phyloP scores from a whole-genome alignment of 2,888 invertebrate genomes.

The Drosophila colorata region DNA sequence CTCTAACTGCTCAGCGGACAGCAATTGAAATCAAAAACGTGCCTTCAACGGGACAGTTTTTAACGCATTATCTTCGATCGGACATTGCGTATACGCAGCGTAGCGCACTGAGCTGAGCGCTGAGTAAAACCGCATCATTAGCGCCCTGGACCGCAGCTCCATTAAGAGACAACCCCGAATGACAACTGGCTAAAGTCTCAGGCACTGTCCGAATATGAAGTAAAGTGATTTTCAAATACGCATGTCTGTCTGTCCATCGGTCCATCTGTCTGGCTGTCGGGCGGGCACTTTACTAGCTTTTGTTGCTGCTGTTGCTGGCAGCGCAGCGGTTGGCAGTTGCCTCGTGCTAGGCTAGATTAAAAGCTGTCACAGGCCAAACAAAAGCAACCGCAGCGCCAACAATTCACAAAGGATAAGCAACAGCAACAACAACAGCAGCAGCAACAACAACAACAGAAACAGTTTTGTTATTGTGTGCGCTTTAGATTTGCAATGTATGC shows the following conservation, averaged over 20 bases:
- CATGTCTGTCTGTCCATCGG: slow-evolving; percentile 19
- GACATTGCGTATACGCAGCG: slow-evolving; percentile 32
- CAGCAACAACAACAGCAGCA: slow-evolving; percentile 24
- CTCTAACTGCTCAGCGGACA: slow-evolving; percentile 46
- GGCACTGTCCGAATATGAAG: slow-evolving; percentile 66
- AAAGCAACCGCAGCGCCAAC: slow-evolving; percentile 74
- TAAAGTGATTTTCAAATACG: slow-evolving; percentile 81
- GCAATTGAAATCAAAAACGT: slow-evolving; percentile 73
- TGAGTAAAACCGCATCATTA: slow-evolving; percentile 72
- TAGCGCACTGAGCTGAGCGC: slow-evolving; percentile 5
- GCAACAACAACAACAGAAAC: slow-evolving; percentile 27
- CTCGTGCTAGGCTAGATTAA: slow-evolving; percentile 77
- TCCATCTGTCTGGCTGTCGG: slow-evolving; percentile 14
- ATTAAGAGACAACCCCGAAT: slow-evolving; percentile 64
- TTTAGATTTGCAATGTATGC: slow-evolving; percentile 83
- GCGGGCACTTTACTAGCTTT: slow-evolving; percentile 62
- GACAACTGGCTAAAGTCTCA: slow-evolving; percentile 77
- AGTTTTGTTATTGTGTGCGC: slow-evolving; percentile 74
- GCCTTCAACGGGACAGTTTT: slow-evolving; percentile 51
- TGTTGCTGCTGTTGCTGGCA: slow-evolving; percentile 50
- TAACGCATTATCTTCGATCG: slow-evolving; percentile 22
- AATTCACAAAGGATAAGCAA: slow-evolving; percentile 71
- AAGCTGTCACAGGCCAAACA: slow-evolving; percentile 81
- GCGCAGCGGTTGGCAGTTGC: slow-evolving; percentile 22
- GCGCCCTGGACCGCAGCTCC: slow-evolving; percentile 68